A percentile compares a stretch with the other conserved stretches of the same genome.
Evolutionary conservation across 2,797 vertebrate genomes (phyloP).

Genomic region (Vespertilio murinus): DNA sequence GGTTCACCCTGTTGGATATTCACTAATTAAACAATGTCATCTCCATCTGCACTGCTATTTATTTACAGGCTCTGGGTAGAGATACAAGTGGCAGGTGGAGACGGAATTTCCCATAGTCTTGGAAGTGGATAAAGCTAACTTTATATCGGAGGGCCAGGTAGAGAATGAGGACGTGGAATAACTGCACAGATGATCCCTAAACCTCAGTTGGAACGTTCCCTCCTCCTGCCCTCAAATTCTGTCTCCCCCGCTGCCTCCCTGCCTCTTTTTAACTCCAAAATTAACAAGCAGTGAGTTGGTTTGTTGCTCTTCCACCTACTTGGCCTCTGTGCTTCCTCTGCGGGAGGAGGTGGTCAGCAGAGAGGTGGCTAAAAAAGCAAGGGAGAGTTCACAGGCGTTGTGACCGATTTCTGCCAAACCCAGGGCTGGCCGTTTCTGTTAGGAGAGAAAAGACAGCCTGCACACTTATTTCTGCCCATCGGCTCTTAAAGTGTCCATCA

Average conservation of each 20-base stretch:
- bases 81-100: neutral
- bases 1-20: conserved; percentile 62
- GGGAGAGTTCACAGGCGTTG: neutral
- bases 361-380: neutral
- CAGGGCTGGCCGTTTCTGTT: neutral
- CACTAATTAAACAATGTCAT: conserved; percentile 60
- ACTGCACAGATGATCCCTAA: conserved; percentile 33
- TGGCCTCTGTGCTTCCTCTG: neutral
- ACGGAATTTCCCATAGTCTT: conserved; percentile 3
- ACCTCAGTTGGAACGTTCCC: conserved; percentile 17
- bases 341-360: neutral
- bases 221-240: neutral
- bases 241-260: neutral
- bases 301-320: neutral
- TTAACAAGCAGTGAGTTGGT: neutral
- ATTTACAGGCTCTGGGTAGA: neutral
- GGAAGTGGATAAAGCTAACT: conserved; percentile 32
- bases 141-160: conserved; percentile 30
- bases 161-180: conserved; percentile 54
- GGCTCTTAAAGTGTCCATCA: neutral
- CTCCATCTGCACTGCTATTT: conserved; percentile 38
- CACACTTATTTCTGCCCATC: neutral
- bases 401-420: neutral
- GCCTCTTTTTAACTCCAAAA: neutral
- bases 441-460: neutral